Conservation (phyloP, 2,113 vertebrate genomes). For the Prolemur simus region DNA sequence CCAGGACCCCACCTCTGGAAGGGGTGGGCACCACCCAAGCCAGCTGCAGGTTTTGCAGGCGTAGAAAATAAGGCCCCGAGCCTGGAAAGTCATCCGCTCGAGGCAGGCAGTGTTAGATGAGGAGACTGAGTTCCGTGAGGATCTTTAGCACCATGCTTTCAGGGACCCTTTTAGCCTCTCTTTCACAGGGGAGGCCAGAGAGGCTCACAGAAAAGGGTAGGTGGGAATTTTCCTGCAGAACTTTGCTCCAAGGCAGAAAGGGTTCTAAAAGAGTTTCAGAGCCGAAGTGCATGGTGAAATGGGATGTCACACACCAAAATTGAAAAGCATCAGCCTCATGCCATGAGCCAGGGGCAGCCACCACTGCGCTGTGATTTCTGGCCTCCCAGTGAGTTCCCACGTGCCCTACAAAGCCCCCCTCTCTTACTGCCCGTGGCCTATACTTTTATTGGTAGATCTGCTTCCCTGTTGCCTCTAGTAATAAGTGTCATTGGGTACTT, state of each 20-base stretch:
- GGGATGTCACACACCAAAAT: neutral
- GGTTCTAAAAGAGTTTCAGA: conserved; percentile 11
- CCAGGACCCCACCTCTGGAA: neutral
- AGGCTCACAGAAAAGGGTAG: neutral
- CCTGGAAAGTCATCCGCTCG: neutral
- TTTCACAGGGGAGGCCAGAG: neutral
- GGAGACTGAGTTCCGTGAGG: neutral
- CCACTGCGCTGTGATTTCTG: neutral
- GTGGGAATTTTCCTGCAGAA: neutral
- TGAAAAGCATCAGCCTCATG: neutral
- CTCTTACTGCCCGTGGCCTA: neutral
- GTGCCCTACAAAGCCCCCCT: neutral
- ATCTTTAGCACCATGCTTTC: too few species aligned
- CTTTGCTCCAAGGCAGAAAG: neutral
- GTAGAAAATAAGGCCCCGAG: neutral
- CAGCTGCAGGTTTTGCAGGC: neutral
- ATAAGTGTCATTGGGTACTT: neutral
- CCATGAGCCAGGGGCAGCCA: neutral
- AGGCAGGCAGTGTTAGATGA: neutral
- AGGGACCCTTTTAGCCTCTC: neutral
- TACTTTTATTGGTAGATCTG: neutral
- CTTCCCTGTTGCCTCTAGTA: neutral
- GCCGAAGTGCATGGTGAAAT: rapidly evolving
- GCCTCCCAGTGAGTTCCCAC: neutral
- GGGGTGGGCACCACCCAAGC: neutral